A percentile compares a stretch with the other conserved stretches of the same genome.
phyloP scores from a whole-genome alignment of 2,797 vertebrate genomes.

The Sciaenops ocellatus region DNA sequence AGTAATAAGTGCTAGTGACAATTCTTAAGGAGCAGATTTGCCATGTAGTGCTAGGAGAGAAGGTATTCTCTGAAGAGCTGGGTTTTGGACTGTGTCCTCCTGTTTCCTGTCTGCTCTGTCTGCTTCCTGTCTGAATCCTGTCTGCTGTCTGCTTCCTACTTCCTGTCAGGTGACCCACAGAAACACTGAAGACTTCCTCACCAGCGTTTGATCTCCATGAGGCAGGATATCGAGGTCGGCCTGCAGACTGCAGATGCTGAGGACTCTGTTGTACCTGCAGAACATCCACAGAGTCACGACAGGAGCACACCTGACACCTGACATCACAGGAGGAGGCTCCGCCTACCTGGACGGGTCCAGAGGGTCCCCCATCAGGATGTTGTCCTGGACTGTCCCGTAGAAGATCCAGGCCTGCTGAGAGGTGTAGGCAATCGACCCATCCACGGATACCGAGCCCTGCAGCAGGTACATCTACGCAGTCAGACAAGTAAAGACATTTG shows the following conservation, averaged over 20 bases:
- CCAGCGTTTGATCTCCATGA: not conserved
- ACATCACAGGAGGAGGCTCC: no score
- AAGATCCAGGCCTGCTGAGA: conserved; percentile 89
- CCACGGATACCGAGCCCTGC: conserved; percentile 70
- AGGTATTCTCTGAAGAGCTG: no score
- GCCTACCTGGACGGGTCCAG: conserved; percentile 81
- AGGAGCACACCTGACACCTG: no score
- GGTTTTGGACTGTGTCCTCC: no score
- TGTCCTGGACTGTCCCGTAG: conserved; percentile 82
- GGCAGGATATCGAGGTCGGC: conserved; percentile 1
- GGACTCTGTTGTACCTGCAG: conserved; percentile 19
- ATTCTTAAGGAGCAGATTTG: no score
- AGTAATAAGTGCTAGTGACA: no score
- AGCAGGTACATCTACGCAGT: conserved; percentile 79
- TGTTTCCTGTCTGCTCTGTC: no score
- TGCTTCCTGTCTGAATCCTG: no score
- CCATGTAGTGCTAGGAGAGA: no score
- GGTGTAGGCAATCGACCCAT: conserved; percentile 81
- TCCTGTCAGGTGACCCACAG: no score
- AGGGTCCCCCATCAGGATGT: conserved; percentile 85
- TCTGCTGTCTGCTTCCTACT: no score
- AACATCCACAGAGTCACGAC: not conserved
- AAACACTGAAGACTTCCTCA: not conserved
- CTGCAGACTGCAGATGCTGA: conserved; percentile 17
- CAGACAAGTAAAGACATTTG: no score